Conservation (phyloP, 2,113 vertebrate species). For the Camelus dromedarius region DNA sequence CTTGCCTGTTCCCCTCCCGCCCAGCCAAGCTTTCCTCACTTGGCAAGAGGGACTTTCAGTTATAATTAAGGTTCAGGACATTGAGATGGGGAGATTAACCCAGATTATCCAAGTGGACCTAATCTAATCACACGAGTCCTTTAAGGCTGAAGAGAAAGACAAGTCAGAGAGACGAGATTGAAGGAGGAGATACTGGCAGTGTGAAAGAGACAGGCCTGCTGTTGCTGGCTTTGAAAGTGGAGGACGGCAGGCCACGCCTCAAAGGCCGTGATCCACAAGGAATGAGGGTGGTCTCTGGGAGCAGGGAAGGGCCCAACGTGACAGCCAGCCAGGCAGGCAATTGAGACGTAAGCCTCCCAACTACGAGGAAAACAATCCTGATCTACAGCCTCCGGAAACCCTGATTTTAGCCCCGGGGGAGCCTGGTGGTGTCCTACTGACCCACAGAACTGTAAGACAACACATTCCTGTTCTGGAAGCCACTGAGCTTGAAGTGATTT, state of each 20-base stretch:
- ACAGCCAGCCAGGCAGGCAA: not conserved
- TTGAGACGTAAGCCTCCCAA: not conserved
- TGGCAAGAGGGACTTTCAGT: slow-evolving; percentile 12
- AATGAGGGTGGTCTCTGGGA: not conserved
- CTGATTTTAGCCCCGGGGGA: not conserved
- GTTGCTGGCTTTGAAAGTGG: not conserved
- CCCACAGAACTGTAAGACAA: not conserved
- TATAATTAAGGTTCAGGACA: slow-evolving; percentile 40
- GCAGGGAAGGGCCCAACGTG: not conserved
- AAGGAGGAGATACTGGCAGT: not conserved
- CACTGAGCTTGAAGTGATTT: not conserved
- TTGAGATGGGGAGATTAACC: not conserved
- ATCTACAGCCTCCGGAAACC: not conserved
- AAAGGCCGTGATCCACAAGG: not conserved
- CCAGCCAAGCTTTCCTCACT: not conserved
- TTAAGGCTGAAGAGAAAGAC: not conserved
- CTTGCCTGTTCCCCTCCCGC: not conserved
- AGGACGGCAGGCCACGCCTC: not conserved
- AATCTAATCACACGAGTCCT: not conserved
- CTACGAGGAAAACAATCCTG: not conserved
- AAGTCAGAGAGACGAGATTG: not conserved
- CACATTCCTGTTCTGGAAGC: not conserved
- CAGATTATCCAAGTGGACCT: not conserved
- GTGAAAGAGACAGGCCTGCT: not conserved
- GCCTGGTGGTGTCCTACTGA: not conserved